Base-by-base conservation (phyloP, 2,113 vertebrate species). In the Oenanthe melanoleuca region DNA sequence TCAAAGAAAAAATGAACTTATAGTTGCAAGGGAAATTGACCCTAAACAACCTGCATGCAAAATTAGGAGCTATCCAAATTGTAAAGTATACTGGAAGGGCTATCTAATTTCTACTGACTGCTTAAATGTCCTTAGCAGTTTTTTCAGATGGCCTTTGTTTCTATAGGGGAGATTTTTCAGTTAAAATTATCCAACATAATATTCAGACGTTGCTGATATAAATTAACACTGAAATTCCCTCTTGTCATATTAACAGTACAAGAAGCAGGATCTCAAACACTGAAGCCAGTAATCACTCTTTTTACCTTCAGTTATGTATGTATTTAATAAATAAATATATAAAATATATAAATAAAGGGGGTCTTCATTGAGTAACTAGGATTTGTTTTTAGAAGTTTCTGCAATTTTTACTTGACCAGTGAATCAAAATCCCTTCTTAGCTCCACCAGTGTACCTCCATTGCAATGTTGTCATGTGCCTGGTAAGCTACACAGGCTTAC, bases 401-500 rank as follows among this genome's bases (percentile, higher is more conserved):
- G 1, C 45, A 50, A n/a, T 60, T 88, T 92, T 89, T 42, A 40
- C 24, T 61, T 57, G 7, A 34, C 11, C 11, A 21, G 21, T 57
- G 67, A 82, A 67, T 19, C 6, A 21, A 72, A 69, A n/a, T 65
- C 29, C 47, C 31, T 50, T 44, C 31, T 59, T 44, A 80, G 11
- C 22, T 80, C n/a, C 0, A 2, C 6, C 16, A 42, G 4, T 16
- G 11, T n/a, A 40, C 18, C 59, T 67, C n/a, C 44, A 40, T 5
- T 81, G 55, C 20, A 55, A 22, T 6, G 38, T 44, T 65, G 3
- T 20, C 38, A 7, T 7, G 3, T 67, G 11, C 7, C 24, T 49
- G 42, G 25, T 21, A 56, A 82, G 5, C 4, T 52, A n/a, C 0
- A 0, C 4, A 64, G 49, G 13, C 23, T 93, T 81, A 42, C 21